phyloP scores from a whole-genome alignment of 2,888 invertebrate species.

The Acleris sparsana region DNA sequence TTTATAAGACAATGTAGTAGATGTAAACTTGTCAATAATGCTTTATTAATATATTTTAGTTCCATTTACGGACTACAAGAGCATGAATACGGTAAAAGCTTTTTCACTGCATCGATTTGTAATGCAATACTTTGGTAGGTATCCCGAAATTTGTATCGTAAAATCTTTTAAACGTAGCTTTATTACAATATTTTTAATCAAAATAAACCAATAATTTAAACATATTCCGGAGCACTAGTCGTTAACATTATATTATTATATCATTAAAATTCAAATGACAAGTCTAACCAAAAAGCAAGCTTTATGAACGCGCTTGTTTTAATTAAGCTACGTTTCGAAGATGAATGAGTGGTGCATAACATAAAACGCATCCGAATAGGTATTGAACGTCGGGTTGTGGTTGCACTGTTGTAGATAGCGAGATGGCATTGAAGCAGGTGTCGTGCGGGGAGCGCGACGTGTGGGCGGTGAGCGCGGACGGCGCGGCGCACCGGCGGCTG shows the following conservation, averaged over 20 bases:
- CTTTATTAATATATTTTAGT: conserved; percentile 33
- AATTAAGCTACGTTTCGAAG: background rate
- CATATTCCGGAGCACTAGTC: too few species aligned
- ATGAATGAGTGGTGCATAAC: background rate
- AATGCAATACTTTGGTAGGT: conserved; percentile 36
- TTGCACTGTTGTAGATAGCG: conserved; percentile 63
- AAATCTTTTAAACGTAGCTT: background rate
- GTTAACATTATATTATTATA: too few species aligned
- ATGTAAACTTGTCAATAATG: conserved; percentile 29
- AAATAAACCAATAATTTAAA: too few species aligned
- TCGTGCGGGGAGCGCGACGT: conserved; percentile 88
- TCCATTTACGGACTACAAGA: conserved; percentile 34
- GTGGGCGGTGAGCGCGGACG: conserved; percentile 90
- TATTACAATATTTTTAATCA: background rate
- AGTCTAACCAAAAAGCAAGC: too few species aligned
- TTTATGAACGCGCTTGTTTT: background rate
- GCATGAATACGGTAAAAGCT: conserved; percentile 35
- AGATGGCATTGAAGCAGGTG: conserved; percentile 86
- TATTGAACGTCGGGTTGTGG: background rate
- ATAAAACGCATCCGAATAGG: background rate
- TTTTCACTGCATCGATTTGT: conserved; percentile 36
- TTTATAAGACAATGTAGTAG: background rate
- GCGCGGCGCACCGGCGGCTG: conserved; percentile 87
- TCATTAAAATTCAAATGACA: too few species aligned
- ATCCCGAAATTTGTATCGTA: conserved; percentile 3